Conservation (phyloP, 2,797 vertebrate species). For the Rhynchonycteris naso region DNA sequence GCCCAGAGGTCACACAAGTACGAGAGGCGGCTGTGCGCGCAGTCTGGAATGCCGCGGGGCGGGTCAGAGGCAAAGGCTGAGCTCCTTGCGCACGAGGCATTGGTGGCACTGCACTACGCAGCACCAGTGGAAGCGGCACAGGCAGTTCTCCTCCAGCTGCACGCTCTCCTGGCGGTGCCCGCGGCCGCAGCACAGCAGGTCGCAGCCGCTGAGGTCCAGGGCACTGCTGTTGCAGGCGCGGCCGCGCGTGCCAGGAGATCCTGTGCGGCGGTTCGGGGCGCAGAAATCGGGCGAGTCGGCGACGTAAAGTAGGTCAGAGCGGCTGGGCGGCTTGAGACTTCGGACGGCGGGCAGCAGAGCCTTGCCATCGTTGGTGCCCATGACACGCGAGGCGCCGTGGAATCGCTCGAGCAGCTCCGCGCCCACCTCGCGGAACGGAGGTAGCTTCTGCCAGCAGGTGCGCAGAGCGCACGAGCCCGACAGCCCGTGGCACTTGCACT, state of each 20-base stretch:
- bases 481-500: conserved; percentile 98
- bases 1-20: not conserved
- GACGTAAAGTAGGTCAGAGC: conserved; percentile 96
- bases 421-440: conserved; percentile 96
- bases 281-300: conserved; percentile 98
- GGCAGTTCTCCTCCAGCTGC: conserved; percentile 97
- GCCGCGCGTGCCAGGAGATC: conserved; percentile 94
- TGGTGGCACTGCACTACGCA: conserved; percentile 99
- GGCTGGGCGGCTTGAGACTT: conserved; percentile 96
- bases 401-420: conserved; percentile 96
- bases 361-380: conserved; percentile 98
- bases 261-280: conserved; percentile 95
- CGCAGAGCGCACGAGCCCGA: conserved; percentile 97
- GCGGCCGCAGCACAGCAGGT: conserved; percentile 96
- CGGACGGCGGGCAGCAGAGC: conserved; percentile 95
- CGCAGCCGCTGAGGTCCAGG: conserved; percentile 97
- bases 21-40: not conserved
- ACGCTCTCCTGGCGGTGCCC: conserved; percentile 94
- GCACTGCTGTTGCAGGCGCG: conserved; percentile 97
- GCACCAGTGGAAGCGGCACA: conserved; percentile 99
- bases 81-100: conserved; percentile 94
- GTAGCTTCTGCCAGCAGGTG: conserved; percentile 99
- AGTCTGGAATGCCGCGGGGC: not conserved
- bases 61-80: conserved; percentile 94
- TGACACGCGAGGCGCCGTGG: conserved; percentile 97